Evolutionary conservation across 1,140 invertebrate genomes (phyloP).

Genomic region (Diplogasteroides magnus): DNA sequence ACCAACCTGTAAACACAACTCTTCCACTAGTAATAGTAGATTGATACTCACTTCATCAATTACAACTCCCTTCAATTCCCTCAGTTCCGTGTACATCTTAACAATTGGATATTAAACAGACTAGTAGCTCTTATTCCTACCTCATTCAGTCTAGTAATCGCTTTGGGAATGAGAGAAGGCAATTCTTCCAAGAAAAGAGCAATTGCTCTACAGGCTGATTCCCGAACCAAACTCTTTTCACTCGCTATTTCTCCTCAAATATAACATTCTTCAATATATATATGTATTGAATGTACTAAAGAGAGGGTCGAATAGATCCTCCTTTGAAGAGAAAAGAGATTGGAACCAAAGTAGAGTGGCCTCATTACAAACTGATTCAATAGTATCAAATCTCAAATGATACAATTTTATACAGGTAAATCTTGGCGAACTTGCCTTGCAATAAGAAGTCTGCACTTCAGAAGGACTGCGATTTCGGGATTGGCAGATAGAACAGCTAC

Average conservation of each 20-base stretch:
- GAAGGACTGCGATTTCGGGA: not conserved
- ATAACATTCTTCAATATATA: too few species aligned
- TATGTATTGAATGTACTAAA: too few species aligned
- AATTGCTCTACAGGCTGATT: too few species aligned
- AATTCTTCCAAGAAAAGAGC: not conserved
- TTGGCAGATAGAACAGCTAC: conserved; percentile 14
- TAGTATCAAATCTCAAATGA: conserved; percentile 1
- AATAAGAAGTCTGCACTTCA: not conserved
- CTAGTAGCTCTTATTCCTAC: not conserved
- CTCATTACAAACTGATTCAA: conserved; percentile 2
- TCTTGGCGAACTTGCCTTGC: not conserved
- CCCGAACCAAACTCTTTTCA: too few species aligned
- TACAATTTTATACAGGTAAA: not conserved
- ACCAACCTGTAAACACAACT: too few species aligned
- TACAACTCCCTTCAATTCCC: conserved; percentile 10
- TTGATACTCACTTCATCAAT: conserved; percentile 26
- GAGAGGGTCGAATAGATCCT: not conserved
- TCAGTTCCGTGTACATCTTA: conserved; percentile 20
- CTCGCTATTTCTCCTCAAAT: too few species aligned
- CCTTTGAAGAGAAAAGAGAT: conserved; percentile 1
- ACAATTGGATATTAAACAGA: too few species aligned
- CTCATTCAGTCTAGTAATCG: not conserved
- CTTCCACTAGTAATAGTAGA: too few species aligned
- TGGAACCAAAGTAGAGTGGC: conserved; percentile 11
- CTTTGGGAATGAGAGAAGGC: not conserved